These are phyloP conservation scores for Tursiops truncatus DNA, from an alignment of 2,113 vertebrate species.

Conservation along the genomic window DNA sequence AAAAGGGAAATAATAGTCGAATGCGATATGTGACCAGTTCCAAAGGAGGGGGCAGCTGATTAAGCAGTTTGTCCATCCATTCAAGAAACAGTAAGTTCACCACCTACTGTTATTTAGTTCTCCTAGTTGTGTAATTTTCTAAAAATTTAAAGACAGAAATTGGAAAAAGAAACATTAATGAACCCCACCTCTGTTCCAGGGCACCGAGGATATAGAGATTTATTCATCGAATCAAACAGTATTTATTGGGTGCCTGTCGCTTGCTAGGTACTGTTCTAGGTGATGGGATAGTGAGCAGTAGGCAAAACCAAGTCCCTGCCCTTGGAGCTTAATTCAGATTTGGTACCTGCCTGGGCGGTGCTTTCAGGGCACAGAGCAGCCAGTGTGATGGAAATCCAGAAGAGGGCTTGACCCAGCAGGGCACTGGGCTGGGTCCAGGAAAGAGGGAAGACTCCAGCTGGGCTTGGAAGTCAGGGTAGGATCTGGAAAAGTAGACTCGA, in stretches of 20 bases:
- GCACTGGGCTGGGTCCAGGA: neutral
- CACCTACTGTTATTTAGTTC: neutral
- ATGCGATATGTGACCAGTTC: neutral
- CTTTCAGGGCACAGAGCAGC: too few species aligned
- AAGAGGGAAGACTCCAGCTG: neutral
- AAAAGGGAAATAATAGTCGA: neutral
- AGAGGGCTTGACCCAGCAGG: neutral
- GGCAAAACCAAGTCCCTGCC: neutral
- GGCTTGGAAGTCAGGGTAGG: neutral
- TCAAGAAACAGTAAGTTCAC: neutral
- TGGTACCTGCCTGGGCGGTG: rapidly evolving
- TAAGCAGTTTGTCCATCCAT: neutral
- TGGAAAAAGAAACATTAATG: neutral
- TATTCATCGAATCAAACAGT: neutral
- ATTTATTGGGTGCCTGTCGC: neutral
- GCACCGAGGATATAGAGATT: neutral
- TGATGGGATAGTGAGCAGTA: neutral
- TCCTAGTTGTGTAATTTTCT: neutral
- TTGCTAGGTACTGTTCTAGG: neutral
- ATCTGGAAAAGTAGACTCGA: neutral
- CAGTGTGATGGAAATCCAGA: neutral
- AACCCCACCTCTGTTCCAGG: neutral
- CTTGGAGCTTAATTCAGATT: neutral
- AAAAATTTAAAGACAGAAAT: neutral
- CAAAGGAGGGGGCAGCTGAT: neutral